Percentiles rank a stretch among this genome's conserved stretches.
Evolutionary conservation across 1,140 invertebrate genomes (phyloP).

Genomic region (Micrasema minimum): DNA sequence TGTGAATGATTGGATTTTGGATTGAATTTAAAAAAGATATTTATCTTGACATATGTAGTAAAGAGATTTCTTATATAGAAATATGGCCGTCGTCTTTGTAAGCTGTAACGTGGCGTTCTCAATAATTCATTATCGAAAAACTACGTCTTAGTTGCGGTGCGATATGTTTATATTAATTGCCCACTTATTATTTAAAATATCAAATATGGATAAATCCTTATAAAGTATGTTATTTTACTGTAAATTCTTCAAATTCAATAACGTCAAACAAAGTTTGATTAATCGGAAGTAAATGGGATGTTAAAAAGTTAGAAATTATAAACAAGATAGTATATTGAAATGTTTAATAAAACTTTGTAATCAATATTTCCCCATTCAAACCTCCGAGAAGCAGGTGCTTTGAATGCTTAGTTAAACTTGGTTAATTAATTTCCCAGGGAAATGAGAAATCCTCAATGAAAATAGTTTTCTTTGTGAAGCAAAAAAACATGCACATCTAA

Average conservation of each 20-base stretch:
- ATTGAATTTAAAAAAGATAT: too few relatives aligned
- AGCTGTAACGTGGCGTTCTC: too few relatives aligned
- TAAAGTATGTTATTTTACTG: too few relatives aligned
- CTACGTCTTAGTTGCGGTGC: too few relatives aligned
- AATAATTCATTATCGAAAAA: too few relatives aligned
- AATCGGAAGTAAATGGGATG: background rate
- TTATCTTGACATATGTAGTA: too few relatives aligned
- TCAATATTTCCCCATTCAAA: conserved; percentile 34
- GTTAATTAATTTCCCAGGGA: conserved; percentile 38
- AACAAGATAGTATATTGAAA: conserved; percentile 17
- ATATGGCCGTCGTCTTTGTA: too few relatives aligned
- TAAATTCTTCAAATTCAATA: too few relatives aligned
- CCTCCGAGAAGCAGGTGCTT: conserved; percentile 26
- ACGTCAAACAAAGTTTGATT: background rate
- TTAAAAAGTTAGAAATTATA: background rate
- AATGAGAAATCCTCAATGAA: background rate
- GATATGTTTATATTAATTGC: background rate
- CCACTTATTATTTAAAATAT: background rate
- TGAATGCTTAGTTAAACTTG: conserved; percentile 19
- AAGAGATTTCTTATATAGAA: too few relatives aligned
- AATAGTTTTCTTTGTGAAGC: background rate
- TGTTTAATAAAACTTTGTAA: conserved; percentile 35
- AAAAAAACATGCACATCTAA: background rate
- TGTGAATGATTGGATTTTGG: too few relatives aligned
- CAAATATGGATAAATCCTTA: conserved; percentile 2